Conservation (phyloP, 1,140 invertebrate species). For the Stenopsyche tienmushanensis region DNA sequence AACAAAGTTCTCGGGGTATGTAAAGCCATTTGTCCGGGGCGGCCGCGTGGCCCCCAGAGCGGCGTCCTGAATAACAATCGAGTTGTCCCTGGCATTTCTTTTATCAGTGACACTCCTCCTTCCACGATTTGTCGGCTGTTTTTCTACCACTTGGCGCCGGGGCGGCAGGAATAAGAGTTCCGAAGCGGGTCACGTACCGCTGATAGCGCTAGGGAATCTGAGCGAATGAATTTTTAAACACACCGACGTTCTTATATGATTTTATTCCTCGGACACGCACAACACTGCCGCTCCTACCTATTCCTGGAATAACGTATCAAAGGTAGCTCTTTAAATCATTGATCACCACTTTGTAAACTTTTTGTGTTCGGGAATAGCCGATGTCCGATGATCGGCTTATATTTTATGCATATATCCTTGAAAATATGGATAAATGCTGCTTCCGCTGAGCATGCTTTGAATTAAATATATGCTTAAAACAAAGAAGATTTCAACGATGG, state of each 20-base stretch:
- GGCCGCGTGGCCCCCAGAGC: conserved; percentile 1
- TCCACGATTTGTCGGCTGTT: conserved; percentile 17
- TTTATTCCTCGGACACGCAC: not conserved
- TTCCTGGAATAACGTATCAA: too few species aligned
- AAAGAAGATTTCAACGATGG: too few species aligned
- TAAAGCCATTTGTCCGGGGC: conserved; percentile 25
- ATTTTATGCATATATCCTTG: too few species aligned
- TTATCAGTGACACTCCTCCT: conserved; percentile 29
- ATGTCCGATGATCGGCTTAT: too few species aligned
- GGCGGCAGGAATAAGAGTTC: conserved; percentile 17
- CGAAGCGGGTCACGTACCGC: conserved; percentile 34
- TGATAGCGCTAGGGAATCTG: conserved; percentile 36
- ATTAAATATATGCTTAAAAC: too few species aligned
- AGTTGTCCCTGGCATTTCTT: conserved; percentile 10
- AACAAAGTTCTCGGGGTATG: conserved; percentile 32
- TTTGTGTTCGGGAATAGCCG: too few species aligned
- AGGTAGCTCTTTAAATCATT: too few species aligned
- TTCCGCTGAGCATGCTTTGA: not conserved
- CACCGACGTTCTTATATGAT: not conserved
- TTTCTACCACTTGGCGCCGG: conserved; percentile 30
- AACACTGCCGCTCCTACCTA: too few species aligned
- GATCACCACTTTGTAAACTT: too few species aligned
- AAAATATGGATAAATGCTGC: too few species aligned
- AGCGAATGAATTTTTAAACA: conserved; percentile 41
- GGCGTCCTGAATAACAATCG: conserved; percentile 38